These are phyloP conservation scores for Syndactyla subalaris DNA, from an alignment of 2,797 vertebrate genomes.

Conservation along the genomic window DNA sequence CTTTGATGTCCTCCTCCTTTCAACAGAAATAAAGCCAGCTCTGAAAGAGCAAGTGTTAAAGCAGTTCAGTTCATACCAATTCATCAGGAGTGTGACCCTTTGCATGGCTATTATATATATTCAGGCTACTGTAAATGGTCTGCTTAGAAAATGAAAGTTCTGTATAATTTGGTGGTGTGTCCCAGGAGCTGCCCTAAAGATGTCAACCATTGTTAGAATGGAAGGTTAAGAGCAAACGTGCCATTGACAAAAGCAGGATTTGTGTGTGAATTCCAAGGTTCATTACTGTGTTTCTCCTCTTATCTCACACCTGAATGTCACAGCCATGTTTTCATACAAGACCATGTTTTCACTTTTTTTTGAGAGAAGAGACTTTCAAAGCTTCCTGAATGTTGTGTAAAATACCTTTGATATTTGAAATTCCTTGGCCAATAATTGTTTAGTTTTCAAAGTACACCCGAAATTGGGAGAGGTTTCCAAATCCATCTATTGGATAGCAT, in stretches of 20 bases:
- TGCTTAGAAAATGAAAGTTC: background rate
- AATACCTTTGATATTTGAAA: background rate
- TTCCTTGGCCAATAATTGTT: background rate
- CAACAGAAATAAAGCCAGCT: background rate
- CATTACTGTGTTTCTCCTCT: background rate
- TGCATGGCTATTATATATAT: background rate
- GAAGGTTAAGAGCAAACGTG: background rate
- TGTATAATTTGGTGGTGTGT: background rate
- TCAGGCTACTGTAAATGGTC: background rate
- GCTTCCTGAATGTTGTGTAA: background rate
- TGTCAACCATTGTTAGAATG: background rate
- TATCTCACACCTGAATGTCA: background rate
- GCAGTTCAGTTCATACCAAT: background rate
- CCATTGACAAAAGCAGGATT: background rate
- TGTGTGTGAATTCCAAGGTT: background rate
- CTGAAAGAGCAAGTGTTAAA: background rate
- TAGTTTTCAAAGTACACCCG: background rate
- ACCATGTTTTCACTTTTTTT: background rate
- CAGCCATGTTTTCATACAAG: background rate
- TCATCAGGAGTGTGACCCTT: background rate
- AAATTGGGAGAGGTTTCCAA: background rate
- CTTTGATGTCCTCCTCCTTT: background rate
- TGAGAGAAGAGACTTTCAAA: background rate
- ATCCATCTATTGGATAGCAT: background rate
- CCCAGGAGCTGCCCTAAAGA: background rate